Evolutionary conservation across 2,888 invertebrate species (phyloP), one percentile per base, ranked within the genome.

Genomic region (Xylota segnis): DNA sequence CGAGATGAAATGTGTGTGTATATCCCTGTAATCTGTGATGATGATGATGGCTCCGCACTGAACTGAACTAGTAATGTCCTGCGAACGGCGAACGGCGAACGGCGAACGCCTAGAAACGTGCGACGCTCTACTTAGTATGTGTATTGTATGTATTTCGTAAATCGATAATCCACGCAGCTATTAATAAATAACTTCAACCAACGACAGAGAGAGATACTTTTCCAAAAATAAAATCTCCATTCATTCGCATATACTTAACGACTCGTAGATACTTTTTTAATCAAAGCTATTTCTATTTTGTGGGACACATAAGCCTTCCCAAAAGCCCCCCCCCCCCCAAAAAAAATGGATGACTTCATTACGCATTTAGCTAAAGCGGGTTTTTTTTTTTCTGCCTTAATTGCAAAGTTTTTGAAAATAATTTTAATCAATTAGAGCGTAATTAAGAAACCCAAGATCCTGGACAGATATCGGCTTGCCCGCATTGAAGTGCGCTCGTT

Each of bases 371-470:
- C 74, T 23, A 61, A 63, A 10, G 27, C 40, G 10, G 43, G n/a
- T 16, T 37, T 29, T 61, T 54, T 23, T 23, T 3, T 23, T 54
- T 43, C 27, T 12, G 37, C 4, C 16, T 27, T 70, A 18, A 45
- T 32, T 43, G 40, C n/a, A 34, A 75, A 37, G 58, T 58, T 66
- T n/a, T 66, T 37, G 2, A 75, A 29, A 66, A 65, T 56, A 34
- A 75, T 75, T 65, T 12, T 14, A 45, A 75, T 56, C 75, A 63
- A 75, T 75, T 75, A 75, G 54, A 65, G 54, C 14, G 56, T 65
- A 65, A 66, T 75, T 75, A 66, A 65, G 65, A 45, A 66, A 58
- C 37, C 5, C 47, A 27, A 68, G 68, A 81, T 74, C 52, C 66
- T 63, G 61, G 14, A 75, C 12, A 50, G 61, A 74, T 81, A 75